Conservation (phyloP, 2,113 vertebrate species). For the Suricata suricatta region DNA sequence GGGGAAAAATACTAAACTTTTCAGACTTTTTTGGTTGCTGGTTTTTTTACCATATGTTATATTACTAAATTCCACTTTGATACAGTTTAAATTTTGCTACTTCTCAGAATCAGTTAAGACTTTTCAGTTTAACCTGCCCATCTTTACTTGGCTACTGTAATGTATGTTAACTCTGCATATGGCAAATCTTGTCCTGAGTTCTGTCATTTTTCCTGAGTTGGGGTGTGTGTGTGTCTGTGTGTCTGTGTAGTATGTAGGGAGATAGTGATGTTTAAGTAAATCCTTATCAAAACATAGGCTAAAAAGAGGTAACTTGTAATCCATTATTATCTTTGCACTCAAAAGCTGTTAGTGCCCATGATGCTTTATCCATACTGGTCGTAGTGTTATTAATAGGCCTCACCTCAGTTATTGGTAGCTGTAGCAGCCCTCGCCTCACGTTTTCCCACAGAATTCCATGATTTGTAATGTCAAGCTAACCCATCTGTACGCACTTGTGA, state of each 20-base stretch:
- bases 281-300: not conserved
- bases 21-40: conserved; percentile 17
- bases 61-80: conserved; percentile 67
- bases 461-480: not conserved
- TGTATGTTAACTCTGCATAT: conserved; percentile 1
- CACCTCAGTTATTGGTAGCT: not conserved
- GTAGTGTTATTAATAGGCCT: not conserved
- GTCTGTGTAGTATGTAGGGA: no score
- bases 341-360: not conserved
- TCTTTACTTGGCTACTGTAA: conserved; percentile 38
- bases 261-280: conserved; percentile 13
- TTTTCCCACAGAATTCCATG: conserved; percentile 12
- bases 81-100: conserved; percentile 69
- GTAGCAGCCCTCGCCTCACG: not conserved
- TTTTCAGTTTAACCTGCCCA: conserved; percentile 40
- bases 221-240: not conserved
- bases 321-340: not conserved
- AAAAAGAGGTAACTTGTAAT: not conserved
- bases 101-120: conserved; percentile 46
- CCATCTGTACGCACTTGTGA: not conserved
- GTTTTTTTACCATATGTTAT: conserved; percentile 51
- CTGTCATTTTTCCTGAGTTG: not conserved
- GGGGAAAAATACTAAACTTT: conserved; percentile 53
- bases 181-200: conserved; percentile 65
- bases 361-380: not conserved